phyloP scores from a whole-genome alignment of 1,140 invertebrate genomes.

The Aporrectodea caliginosa region DNA sequence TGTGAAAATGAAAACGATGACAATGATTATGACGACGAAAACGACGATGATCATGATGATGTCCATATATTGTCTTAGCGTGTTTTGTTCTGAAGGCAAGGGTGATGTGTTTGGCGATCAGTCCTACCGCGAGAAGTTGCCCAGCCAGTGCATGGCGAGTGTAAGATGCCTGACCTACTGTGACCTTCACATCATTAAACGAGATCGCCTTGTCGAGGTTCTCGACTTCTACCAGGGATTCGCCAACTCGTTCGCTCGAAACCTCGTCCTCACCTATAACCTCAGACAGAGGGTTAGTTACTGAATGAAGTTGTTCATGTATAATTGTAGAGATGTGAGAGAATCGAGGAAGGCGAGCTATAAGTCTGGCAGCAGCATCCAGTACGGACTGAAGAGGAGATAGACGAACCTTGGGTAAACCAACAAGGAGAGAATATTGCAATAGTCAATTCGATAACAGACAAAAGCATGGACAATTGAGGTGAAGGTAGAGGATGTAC shows the following conservation, averaged over 20 bases:
- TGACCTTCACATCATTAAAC: slow-evolving; percentile 97
- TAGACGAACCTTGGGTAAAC: too few species aligned
- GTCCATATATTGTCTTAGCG: too few species aligned
- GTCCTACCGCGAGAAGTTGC: slow-evolving; percentile 94
- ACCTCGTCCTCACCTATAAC: slow-evolving; percentile 97
- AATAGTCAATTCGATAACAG: too few species aligned
- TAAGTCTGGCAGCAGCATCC: too few species aligned
- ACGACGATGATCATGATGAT: too few species aligned
- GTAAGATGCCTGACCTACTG: slow-evolving; percentile 98
- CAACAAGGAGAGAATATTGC: background rate
- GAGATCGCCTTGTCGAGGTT: slow-evolving; percentile 80
- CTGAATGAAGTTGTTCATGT: background rate
- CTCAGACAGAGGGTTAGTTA: slow-evolving; percentile 80
- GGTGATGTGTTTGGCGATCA: slow-evolving; percentile 98
- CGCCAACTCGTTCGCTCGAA: slow-evolving; percentile 96
- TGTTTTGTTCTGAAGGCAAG: slow-evolving; percentile 68
- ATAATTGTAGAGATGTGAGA: background rate
- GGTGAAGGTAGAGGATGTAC: too few species aligned
- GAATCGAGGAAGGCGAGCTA: too few species aligned
- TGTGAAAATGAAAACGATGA: too few species aligned
- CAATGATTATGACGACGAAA: too few species aligned
- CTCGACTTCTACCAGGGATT: slow-evolving; percentile 99
- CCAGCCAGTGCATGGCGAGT: slow-evolving; percentile 95
- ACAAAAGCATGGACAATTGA: too few species aligned
- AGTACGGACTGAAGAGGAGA: too few species aligned